Evolutionary conservation across 2,113 vertebrate species (phyloP), one percentile per base, ranked within the genome.

Genomic region (Thinocorus orbignyianus): DNA sequence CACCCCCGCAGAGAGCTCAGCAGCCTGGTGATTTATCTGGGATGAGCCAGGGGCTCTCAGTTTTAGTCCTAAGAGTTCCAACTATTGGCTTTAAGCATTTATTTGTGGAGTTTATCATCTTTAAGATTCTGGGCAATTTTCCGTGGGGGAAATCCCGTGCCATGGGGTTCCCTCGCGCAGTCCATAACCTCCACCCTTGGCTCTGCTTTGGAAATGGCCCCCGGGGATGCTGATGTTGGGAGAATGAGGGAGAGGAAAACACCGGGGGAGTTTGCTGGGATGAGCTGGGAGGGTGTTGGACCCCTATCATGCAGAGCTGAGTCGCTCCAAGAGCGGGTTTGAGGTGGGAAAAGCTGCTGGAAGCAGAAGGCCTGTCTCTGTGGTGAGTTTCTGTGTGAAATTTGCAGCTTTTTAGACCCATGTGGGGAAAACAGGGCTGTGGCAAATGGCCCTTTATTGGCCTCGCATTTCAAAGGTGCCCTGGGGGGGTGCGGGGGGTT

Each of bases 391-490:
- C 64, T 55, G 46, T 74, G 93, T 86, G 87, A 81, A 92, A 86
- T n/a, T n/a, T 5, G 1, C 77, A 72, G 93, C 39, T 60, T 42
- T 42, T 71, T 26, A 77, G 73, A 84, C 28, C 55, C 31, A n/a
- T 35, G n/a, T 68, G 87, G 84, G 84, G 78, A 85, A 93, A 91
- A 39, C 81, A 35, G 77, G 0, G 1, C 17, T 42, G 54, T 0
- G 1, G 48, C 95, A 95, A 95, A 91, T 70, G 90, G 90, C 81
- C 70, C 78, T 95, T 96, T 85, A 70, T 55, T 76, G 93, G 94
- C 89, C 81, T 97, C 77, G 0, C 37, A 41, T 92, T 93, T 95
- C 93, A 95, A 91, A 92, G 87, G 68, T 46, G 17, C 77, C 74
- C 62, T 41, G 62, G 44, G 23, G 10, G 37, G 33, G 44, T 64